phyloP scores from a whole-genome alignment of 2,797 vertebrate species.

The Lepus oiostolus region DNA sequence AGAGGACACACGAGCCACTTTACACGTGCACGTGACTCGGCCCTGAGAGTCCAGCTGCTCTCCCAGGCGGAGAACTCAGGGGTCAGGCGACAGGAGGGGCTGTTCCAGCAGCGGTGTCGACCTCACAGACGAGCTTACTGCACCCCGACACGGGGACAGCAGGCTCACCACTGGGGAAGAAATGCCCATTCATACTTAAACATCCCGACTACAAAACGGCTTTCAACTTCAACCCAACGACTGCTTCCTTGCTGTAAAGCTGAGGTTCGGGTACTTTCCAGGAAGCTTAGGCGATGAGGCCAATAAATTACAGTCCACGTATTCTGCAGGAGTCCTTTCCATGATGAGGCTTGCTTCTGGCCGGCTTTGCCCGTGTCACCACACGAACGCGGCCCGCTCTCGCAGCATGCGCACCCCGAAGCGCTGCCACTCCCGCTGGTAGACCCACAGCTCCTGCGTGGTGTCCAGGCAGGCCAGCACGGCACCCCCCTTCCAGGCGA shows the following conservation, averaged over 20 bases:
- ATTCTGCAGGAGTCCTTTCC: conserved; percentile 33
- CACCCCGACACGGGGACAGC: background rate
- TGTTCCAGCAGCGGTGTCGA: background rate
- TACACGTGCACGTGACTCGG: background rate
- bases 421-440: conserved; percentile 97
- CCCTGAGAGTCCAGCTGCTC: background rate
- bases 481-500: conserved; percentile 98
- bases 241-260: background rate
- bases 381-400: conserved; percentile 96
- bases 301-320: conserved; percentile 71
- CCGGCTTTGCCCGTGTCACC: conserved; percentile 85
- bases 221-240: conserved; percentile 29
- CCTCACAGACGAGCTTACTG: background rate
- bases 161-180: background rate
- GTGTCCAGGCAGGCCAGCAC: conserved; percentile 98
- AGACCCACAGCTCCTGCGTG: conserved; percentile 98
- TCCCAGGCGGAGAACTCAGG: background rate
- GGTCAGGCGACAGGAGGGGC: background rate
- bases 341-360: background rate
- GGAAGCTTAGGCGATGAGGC: conserved; percentile 23
- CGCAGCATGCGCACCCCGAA: conserved; percentile 98
- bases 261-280: conserved; percentile 59
- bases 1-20: background rate
- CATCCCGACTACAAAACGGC: background rate
- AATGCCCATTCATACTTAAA: conserved; percentile 20